These are phyloP conservation scores for Latrodectus elegans DNA, from an alignment of 2,888 invertebrate genomes.

Conservation along the genomic window DNA sequence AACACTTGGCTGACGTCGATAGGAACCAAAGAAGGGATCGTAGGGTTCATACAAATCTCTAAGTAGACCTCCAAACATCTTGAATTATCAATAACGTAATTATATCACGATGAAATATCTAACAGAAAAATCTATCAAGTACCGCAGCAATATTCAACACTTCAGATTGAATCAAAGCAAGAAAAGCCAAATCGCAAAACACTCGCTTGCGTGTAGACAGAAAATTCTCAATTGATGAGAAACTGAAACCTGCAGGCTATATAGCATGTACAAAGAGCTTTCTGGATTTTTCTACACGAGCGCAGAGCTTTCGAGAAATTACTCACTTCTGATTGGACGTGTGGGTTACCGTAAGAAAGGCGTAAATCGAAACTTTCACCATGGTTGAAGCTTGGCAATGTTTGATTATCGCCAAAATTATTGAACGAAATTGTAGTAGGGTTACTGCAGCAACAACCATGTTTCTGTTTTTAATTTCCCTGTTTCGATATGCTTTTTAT, in stretches of 20 bases:
- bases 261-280: neutral
- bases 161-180: too few species aligned
- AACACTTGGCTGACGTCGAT: neutral
- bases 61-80: constrained; percentile 8
- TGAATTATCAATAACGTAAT: neutral
- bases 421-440: too few species aligned
- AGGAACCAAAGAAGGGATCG: neutral
- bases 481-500: too few species aligned
- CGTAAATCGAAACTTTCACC: too few species aligned
- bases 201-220: neutral
- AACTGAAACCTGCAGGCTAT: neutral
- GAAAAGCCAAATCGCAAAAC: too few species aligned
- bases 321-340: neutral
- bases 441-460: too few species aligned
- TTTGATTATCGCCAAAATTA: too few species aligned
- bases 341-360: neutral
- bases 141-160: too few species aligned
- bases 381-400: too few species aligned
- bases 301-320: neutral
- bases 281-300: neutral
- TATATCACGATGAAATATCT: too few species aligned
- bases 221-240: neutral
- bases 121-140: too few species aligned
- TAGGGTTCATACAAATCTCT: constrained; percentile 23
- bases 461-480: too few species aligned